Base-by-base conservation (phyloP, 2,888 invertebrate species). In the Hydraecia micacea region DNA sequence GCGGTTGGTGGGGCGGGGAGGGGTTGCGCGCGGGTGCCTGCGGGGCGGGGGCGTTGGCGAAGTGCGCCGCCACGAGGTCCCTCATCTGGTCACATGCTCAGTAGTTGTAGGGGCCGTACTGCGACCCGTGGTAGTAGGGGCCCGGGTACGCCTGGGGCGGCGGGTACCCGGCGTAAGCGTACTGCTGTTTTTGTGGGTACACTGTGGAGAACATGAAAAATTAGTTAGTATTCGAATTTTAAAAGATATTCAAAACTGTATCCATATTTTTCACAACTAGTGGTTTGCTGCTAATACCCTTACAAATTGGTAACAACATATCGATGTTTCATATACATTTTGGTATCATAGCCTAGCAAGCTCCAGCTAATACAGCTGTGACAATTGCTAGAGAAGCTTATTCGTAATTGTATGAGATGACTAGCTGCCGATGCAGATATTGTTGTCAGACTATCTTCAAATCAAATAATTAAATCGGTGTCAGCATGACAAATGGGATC, bases 171-270 rank as follows among this genome's bases (percentile, higher is more conserved):
- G 99, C 98, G 94, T 99, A 99, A 28, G 99, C 98, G 93, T 99
- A 98, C 90, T 98, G 99, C 94, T 99, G 99, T 96, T 99, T 99
- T 95, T 99, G 99, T 73, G 99, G 99, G 97, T 99, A 99, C 91
- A 99, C 99, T 98, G 97, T 68, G 97, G 65, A 74, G 78, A 62
- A 85, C 15, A 73, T 21, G 1, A 66, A 81, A 67, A 42, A 25
- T 63, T 0, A 15, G 36, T 80, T 62, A 84, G 42, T 52, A 28
- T 52, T 8, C 25, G 8, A 15, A 21, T 36, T 11, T 42, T 3
- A 11, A 11, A 39, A 28, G 9, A 36, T 32, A 69, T 15, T 55
- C 55, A 25, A 32, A 6, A 60, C 18, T 7, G 25, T 25, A 69
- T n/a, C 9, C 62, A 58, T 60, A 32, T 60, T n/a, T 60, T 69